Conservation (phyloP, 2,113 vertebrate species). For the Potamarius usumacintae region DNA sequence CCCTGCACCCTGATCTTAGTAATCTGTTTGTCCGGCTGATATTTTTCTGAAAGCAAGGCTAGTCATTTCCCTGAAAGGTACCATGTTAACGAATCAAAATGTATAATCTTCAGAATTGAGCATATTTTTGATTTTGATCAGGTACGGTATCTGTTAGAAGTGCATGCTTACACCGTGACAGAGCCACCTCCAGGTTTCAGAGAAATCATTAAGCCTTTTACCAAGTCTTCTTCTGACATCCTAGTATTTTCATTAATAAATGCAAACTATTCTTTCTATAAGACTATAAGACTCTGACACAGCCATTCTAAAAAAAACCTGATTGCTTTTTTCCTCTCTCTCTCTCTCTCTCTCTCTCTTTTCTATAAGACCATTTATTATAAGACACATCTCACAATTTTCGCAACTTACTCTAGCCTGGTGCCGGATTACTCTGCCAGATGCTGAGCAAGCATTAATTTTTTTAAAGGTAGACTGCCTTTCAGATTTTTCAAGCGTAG, state of each 20-base stretch:
- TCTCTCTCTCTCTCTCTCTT: neutral
- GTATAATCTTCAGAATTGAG: neutral
- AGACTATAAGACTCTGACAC: neutral
- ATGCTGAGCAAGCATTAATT: constrained; percentile 17
- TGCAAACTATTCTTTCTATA: neutral
- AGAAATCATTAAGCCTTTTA: neutral
- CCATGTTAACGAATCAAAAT: neutral
- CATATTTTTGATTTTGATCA: neutral
- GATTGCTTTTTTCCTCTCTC: too few relatives aligned
- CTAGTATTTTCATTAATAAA: neutral
- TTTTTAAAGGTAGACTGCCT: neutral
- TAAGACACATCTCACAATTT: neutral
- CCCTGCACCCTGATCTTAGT: neutral
- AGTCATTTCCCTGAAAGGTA: neutral
- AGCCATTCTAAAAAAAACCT: neutral
- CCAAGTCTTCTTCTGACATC: neutral
- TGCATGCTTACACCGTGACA: neutral
- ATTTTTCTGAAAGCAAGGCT: neutral
- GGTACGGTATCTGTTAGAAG: neutral
- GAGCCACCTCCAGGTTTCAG: neutral
- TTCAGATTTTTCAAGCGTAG: too few relatives aligned
- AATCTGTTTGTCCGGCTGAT: neutral
- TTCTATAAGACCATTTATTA: neutral
- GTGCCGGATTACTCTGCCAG: neutral
- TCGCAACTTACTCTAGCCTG: neutral